Evolutionary conservation across 1,140 invertebrate species (phyloP).

Genomic region (Saccostrea echinata): DNA sequence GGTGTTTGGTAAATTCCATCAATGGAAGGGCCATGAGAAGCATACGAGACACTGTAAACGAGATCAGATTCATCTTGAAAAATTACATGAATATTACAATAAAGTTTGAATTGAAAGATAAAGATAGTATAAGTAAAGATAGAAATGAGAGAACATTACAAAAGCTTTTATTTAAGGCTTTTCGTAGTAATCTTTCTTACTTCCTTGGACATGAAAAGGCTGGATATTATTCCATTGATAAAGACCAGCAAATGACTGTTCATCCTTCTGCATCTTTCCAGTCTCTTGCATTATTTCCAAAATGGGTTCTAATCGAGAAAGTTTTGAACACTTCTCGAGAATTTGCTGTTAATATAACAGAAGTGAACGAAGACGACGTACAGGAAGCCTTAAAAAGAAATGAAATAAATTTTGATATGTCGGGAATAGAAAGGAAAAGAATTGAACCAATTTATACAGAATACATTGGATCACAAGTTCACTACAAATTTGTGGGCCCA

Average conservation of each 20-base stretch:
- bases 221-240: constrained; percentile 65
- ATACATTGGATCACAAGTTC: constrained; percentile 60
- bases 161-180: constrained; percentile 64
- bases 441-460: constrained; percentile 57
- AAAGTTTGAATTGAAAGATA: constrained; percentile 58
- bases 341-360: constrained; percentile 70
- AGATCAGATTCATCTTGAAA: constrained; percentile 65
- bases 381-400: constrained; percentile 52
- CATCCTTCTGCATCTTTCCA: constrained; percentile 72
- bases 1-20: constrained; percentile 72
- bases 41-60: constrained; percentile 67
- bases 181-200: constrained; percentile 61
- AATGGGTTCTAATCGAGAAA: constrained; percentile 70
- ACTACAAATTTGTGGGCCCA: constrained; percentile 66
- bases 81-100: constrained; percentile 63
- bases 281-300: constrained; percentile 60
- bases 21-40: constrained; percentile 70
- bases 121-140: too few relatives aligned
- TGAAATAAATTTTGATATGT: constrained; percentile 57
- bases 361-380: constrained; percentile 64
- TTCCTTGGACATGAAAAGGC: constrained; percentile 69
- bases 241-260: constrained; percentile 62
- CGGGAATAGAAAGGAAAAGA: constrained; percentile 48
- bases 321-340: constrained; percentile 69
- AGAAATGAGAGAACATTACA: constrained; percentile 53